Evolutionary conservation across 2,797 vertebrate species (phyloP), one percentile per base, ranked within the genome.

Genomic region (Diplodus puntazzo): DNA sequence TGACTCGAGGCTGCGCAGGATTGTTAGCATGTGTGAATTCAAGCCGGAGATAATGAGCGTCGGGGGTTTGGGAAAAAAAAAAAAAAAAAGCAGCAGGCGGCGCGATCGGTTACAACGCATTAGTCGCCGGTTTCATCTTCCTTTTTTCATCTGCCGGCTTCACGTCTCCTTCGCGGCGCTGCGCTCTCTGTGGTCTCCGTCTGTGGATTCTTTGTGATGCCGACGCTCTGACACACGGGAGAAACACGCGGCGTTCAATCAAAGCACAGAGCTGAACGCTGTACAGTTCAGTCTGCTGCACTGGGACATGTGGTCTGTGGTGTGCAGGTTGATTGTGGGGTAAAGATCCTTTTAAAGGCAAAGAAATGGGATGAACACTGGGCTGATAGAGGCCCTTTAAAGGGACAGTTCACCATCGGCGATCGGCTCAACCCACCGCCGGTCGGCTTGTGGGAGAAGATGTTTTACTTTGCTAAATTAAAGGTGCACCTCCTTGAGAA

Each of bases 1-100:
- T 68, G 69, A 50, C 63, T 76, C 8, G 1, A 20, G 73, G 79
- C 50, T 59, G 64, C 48, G 12, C 53, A 71, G 59, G 70, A 69
- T 65, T 63, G 69, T 74, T 79, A 77, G 69, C 79, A 69, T 25
- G 25, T 79, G 18, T 62, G 75, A 77, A 61, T 84, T 80, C 39
- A 72, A 76, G 53, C 64, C 7, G 49, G 25, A 52, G 72, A 68
- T 87, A 83, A 84, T 84, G 82, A 88, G 81, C 70, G 1, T 21
- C 2, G 27, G 54, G 63, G 34, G 8, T 9, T 68, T 2, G 63
- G 25, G n/a, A n/a, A 3, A 25, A 25, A 27, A 27, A 27, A 39
- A 9, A 39, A 39, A 39, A 39, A 11, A 75, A 73, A 63, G 34
- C 79, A 69, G 83, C 57, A 4, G 60, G 67, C 52, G 49, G 75